Percentiles rank a stretch among this genome's conserved stretches.
Conservation (phyloP, 2,113 vertebrate species). For the Ovibos moschatus region DNA sequence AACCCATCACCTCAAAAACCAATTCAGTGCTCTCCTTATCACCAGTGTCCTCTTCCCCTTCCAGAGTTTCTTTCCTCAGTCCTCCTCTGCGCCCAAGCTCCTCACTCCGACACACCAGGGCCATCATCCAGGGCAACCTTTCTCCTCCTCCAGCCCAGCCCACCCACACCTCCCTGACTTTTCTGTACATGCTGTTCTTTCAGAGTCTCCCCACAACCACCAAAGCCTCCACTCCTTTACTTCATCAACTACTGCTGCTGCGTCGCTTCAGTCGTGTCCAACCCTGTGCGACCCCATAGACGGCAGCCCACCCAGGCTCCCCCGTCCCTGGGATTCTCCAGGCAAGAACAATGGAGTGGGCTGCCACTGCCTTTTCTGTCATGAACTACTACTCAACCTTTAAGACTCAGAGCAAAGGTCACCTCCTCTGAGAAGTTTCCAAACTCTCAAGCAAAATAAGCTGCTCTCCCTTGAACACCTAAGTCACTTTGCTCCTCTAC, state of each 20-base stretch:
- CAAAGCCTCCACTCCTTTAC: background rate
- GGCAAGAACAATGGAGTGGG: too few relatives aligned
- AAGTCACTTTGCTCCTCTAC: background rate
- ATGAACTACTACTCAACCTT: background rate
- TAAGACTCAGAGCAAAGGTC: background rate
- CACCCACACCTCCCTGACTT: background rate
- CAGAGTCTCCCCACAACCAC: background rate
- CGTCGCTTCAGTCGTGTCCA: fast-evolving
- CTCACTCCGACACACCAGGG: background rate
- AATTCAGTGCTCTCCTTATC: background rate
- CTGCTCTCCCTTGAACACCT: background rate
- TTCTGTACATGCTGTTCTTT: background rate
- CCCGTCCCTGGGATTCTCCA: too few relatives aligned
- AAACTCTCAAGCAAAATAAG: background rate
- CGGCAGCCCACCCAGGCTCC: too few relatives aligned
- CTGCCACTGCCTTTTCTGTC: background rate
- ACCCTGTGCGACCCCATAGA: too few relatives aligned
- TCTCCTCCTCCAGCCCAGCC: background rate
- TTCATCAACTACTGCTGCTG: background rate
- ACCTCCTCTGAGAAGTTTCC: background rate
- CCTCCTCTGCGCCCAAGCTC: background rate
- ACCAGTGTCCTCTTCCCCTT: background rate
- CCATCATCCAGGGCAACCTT: background rate
- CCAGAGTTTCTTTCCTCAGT: background rate
- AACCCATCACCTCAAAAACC: background rate